phyloP scores from a whole-genome alignment of 2,113 vertebrate species.

The Rhombomys opimus region DNA sequence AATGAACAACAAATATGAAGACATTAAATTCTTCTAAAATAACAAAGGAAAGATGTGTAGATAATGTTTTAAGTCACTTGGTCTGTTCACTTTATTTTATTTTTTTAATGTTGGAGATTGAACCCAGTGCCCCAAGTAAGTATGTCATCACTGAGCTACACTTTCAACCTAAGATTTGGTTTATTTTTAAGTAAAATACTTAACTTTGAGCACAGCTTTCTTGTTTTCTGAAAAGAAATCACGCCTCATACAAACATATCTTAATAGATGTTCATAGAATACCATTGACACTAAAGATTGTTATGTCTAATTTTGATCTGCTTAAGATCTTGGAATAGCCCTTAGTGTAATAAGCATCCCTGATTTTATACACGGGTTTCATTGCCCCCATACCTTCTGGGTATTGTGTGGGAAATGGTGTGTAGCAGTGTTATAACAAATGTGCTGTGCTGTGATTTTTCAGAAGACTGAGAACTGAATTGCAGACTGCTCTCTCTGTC shows the following conservation, averaged over 20 bases:
- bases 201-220: constrained; percentile 39
- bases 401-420: constrained; percentile 1
- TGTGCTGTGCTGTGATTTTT: not conserved
- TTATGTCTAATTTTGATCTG: not conserved
- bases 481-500: not conserved
- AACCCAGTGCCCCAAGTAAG: not conserved
- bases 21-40: not conserved
- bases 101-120: not conserved
- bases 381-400: not conserved
- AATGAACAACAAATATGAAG: constrained; percentile 25
- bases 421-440: not conserved
- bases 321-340: not conserved
- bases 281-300: not conserved
- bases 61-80: not conserved
- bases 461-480: constrained; percentile 57
- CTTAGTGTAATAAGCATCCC: constrained; percentile 1
- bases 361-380: not conserved
- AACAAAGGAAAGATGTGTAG: not conserved
- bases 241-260: not conserved
- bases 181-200: not conserved
- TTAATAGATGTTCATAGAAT: not conserved
- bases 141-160: not conserved
- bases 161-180: not conserved
- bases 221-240: not conserved
- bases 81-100: not conserved